Base-by-base conservation (phyloP, 2,797 vertebrate species). In the Clarias fuscus region DNA sequence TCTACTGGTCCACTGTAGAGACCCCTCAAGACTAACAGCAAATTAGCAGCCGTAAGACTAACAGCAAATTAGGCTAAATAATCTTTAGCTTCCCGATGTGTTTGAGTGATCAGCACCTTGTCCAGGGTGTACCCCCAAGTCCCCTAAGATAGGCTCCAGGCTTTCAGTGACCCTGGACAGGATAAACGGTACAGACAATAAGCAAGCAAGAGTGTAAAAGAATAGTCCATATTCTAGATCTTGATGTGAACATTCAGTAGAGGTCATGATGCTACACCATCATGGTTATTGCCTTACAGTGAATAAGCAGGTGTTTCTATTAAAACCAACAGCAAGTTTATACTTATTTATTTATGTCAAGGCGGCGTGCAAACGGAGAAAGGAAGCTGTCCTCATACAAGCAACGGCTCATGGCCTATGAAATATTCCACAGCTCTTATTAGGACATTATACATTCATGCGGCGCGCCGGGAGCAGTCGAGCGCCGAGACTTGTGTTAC, bases 361-460 rank as follows among this genome's bases (percentile, higher is more conserved):
- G 20, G 18, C 70, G 43, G 48, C 14, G 22, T 48, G 22, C 40
- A 48, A 24, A 48, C 1, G 20, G 37, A n/a, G 37, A 20, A 53
- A 10, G 70, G 33, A 43, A 40, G 70, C 40, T 37, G 37, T 72
- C 70, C 37, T 72, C 22, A 43, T 37, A 56, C 72, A 67, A n/a
- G 18, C 48, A 14, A 27, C 1, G 2, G 11, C 13, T 53, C 72
- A 75, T 17, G 2, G 72, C 53, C 72, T 27, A 5, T 75, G 43
- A 75, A 72, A 53, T 27, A 56, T 53, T 75, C 14, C 43, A 56
- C 72, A 30, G 4, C 17, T 48, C n/a, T 4, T 76, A 56, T 76
- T 56, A 76, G 48, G 72, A 76, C 56, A 76, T 76, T 56, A 56
- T n/a, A 56, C 72, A 27, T 56, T 75, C 72, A 75, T n/a, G 13